Evolutionary conservation across 2,888 invertebrate species (phyloP), one percentile per base, ranked within the genome.

Genomic region (Philopedon plagiatum): DNA sequence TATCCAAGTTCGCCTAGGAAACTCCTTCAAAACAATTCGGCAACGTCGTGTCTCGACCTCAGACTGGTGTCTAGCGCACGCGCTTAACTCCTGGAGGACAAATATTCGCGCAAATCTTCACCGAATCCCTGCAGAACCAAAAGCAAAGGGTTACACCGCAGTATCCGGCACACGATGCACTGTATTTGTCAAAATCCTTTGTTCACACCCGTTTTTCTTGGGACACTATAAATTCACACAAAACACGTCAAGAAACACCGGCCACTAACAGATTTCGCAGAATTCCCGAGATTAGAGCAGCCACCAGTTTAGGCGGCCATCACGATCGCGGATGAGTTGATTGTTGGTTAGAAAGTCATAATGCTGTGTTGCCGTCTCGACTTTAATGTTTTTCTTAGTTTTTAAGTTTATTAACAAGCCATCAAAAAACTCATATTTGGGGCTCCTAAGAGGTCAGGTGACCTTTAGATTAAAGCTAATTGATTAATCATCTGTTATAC

Each of bases 31-130:
- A 8, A 9, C 37, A 21, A 23, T 58, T n/a, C 37, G 73, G 46
- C 73, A 73, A 73, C 68, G 39, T 15, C 9, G 58, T 39, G 73
- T 73, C 73, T 68, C 73, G 73, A 73, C 73, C 73, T 68, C 73
- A 73, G 73, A 73, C 73, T 68, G 54, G 51, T 64, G 58, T 54
- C 64, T 44, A 9, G 51, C 68, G 68, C 73, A 68, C 19, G 73
- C 73, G 73, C 68, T 13, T 9, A 29, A 5, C 21, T 13, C 64
- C 39, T 44, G 41, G 61, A 21, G 44, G 34, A 11, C 5, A 49
- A 71, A 51, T 46, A 54, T 71, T 58, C 60, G 46, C 64, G 57
- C 54, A 68, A 61, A 60, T 68, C 58, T 64, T 58, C 70, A 21
- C 64, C 29, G 19, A 44, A 56, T 21, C 64, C 54, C 26, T 26